Conservation (phyloP, 2,113 vertebrate genomes). For the Dromiciops gliroides region DNA sequence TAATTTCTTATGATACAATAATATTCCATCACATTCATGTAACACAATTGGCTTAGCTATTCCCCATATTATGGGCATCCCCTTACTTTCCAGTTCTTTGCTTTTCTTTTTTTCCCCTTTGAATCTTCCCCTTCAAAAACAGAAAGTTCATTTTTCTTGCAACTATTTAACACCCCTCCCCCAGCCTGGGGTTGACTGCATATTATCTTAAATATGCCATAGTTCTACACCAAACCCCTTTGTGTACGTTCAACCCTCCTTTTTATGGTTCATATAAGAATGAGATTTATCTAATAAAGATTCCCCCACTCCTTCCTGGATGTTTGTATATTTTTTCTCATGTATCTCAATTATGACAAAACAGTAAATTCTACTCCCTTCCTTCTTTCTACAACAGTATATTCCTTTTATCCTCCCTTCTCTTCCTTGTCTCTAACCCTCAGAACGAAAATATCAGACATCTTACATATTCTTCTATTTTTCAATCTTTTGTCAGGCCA, state of each 20-base stretch:
- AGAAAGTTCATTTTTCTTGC: background rate
- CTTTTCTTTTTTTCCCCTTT: background rate
- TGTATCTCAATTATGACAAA: background rate
- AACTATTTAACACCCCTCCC: background rate
- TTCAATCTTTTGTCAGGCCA: background rate
- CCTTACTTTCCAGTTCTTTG: background rate
- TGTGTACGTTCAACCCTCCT: background rate
- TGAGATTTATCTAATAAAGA: background rate
- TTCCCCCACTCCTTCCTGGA: background rate
- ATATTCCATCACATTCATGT: background rate
- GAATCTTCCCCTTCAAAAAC: background rate
- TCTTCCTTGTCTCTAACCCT: background rate
- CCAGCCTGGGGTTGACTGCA: no score
- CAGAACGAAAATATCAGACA: background rate
- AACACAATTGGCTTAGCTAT: background rate
- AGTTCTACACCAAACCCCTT: background rate
- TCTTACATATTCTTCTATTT: background rate
- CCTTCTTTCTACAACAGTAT: background rate
- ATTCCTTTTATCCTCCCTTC: background rate
- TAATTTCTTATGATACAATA: background rate
- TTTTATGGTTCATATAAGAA: background rate
- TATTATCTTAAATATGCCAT: no score
- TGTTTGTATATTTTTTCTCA: background rate
- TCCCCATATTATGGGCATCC: background rate
- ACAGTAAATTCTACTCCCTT: background rate